phyloP scores from a whole-genome alignment of 2,797 vertebrate species.

The Lacerta agilis region DNA sequence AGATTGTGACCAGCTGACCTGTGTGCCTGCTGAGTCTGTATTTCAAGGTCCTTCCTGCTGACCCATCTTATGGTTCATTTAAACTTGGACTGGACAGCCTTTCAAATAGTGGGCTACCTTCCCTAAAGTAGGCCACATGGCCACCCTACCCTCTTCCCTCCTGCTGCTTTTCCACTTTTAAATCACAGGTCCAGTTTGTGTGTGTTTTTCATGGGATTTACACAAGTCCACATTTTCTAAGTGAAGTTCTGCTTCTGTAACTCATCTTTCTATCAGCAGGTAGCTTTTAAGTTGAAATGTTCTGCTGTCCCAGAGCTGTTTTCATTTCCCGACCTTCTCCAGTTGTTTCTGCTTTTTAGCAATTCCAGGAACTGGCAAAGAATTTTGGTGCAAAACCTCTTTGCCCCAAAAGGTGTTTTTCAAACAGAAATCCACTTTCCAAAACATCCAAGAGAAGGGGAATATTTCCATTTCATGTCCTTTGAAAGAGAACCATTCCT shows the following conservation, averaged over 20 bases:
- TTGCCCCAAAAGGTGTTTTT: background rate
- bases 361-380: conserved; percentile 2
- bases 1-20: background rate
- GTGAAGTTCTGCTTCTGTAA: background rate
- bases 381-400: background rate
- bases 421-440: background rate
- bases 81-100: no score
- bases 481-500: conserved; percentile 23
- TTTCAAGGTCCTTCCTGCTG: background rate
- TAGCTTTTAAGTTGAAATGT: background rate
- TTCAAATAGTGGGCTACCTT: no score
- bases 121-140: no score
- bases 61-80: no score
- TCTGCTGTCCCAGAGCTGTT: background rate
- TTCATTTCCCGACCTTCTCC: background rate
- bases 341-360: conserved; percentile 17
- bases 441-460: background rate
- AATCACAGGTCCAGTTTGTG: background rate
- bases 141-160: no score
- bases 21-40: background rate
- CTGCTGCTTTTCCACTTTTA: background rate
- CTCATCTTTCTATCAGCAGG: background rate
- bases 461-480: conserved; percentile 12
- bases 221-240: background rate
- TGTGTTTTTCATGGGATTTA: background rate